Conservation (phyloP, 2,888 invertebrate genomes). For the Pyralis farinalis region DNA sequence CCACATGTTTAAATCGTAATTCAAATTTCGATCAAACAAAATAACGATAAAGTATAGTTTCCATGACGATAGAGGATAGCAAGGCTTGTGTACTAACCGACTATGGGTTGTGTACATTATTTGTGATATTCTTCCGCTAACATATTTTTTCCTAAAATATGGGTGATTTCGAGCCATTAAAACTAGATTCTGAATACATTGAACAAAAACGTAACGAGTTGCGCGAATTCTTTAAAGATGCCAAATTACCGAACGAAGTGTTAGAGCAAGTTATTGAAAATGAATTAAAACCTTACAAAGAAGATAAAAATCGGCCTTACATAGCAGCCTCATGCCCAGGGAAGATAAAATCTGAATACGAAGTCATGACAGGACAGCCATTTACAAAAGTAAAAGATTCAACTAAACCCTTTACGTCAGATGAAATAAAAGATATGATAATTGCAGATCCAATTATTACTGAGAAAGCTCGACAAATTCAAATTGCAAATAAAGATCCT, state of each 20-base stretch:
- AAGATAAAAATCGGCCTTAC: conserved; percentile 40
- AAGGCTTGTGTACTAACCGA: neutral
- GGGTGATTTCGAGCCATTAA: conserved; percentile 28
- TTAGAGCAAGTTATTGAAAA: conserved; percentile 62
- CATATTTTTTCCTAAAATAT: neutral
- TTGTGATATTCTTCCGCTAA: neutral
- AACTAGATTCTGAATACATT: conserved; percentile 35
- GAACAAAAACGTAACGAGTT: conserved; percentile 56
- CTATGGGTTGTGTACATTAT: neutral
- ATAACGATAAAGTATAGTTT: conserved; percentile 22
- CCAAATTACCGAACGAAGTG: conserved; percentile 46
- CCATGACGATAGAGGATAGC: conserved; percentile 30
- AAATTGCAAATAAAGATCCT: conserved; percentile 18
- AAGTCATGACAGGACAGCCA: conserved; percentile 72
- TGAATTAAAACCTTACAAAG: conserved; percentile 50
- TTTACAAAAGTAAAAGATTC: conserved; percentile 56
- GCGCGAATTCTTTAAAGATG: conserved; percentile 52
- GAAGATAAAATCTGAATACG: conserved; percentile 58
- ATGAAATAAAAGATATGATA: conserved; percentile 53
- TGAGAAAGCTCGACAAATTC: conserved; percentile 20
- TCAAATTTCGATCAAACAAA: conserved; percentile 46
- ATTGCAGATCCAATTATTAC: conserved; percentile 56
- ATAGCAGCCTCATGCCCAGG: conserved; percentile 57
- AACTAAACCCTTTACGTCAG: conserved; percentile 44
- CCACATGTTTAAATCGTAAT: conserved; percentile 16